phyloP scores from a whole-genome alignment of 2,113 vertebrate species.

The Heterocephalus glaber region DNA sequence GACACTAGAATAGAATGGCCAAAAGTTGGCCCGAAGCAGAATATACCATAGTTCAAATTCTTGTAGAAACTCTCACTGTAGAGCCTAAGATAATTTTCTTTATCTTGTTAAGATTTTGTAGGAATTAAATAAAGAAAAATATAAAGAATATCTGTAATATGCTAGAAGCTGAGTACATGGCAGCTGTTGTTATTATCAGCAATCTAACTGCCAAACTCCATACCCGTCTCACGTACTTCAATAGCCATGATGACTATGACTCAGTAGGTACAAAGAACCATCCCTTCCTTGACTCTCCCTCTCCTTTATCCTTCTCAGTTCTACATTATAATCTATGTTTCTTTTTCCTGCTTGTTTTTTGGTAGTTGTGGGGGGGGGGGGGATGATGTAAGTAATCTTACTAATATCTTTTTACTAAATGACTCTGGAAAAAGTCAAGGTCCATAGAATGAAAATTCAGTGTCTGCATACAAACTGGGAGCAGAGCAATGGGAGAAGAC shows the following conservation, averaged over 20 bases:
- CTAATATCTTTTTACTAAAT: not conserved
- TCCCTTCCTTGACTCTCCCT: not conserved
- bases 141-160: not conserved
- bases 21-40: not conserved
- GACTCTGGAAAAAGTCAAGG: not conserved
- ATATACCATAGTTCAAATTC: not conserved
- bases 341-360: not conserved
- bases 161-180: not conserved
- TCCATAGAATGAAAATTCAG: not conserved
- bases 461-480: not conserved
- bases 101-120: not conserved
- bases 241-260: not conserved
- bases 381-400: not conserved
- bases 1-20: not conserved
- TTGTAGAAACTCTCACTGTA: not conserved
- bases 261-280: not conserved
- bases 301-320: not conserved
- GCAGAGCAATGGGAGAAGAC: not conserved
- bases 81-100: not conserved
- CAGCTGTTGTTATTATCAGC: not conserved
- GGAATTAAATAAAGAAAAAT: not conserved
- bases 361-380: too few species aligned
- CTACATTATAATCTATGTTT: not conserved
- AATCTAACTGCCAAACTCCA: not conserved
- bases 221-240: not conserved